Evolutionary conservation across 2,113 vertebrate species (phyloP), one percentile per base, ranked within the genome.

Genomic region (Tichodroma muraria): DNA sequence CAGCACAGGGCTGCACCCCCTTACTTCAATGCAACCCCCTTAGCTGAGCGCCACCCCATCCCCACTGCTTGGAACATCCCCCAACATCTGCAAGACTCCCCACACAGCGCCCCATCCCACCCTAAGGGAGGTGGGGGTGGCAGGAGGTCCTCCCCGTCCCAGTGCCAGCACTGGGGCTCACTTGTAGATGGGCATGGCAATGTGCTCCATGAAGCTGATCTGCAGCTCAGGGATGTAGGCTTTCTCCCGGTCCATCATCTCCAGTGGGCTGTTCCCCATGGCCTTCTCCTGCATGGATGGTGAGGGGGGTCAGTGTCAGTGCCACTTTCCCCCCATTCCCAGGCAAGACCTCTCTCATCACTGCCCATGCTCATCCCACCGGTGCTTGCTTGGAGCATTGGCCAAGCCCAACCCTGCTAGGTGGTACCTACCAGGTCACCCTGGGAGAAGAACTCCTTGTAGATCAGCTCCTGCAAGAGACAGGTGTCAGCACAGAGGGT

Each of bases 231-330:
- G 99, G 97, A 99, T 99, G 97, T 99, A 99, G 20, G 99, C 99
- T 76, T 99, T 99, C 94, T 99, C 99, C n/a, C 99, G 97, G 97
- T 99, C 99, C 99, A 99, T 99, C 99, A 99, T 99, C 98, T 99
- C 99, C 97, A 99, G 98, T 0, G 99, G 99, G 42, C 99, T 97
- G 97, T 99, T 99, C 47, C 99, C 99, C 99, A 99, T 99, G 96
- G 99, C 99, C 94, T 99, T 99, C 97, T 99, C 99, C 99, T 99
- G 89, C 21, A 53, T 25, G 5, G 9, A 7, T 17, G n/a, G 27
- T 0, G 2, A 22, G 35, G 11, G 4, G 15, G 15, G 6, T 45
- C 78, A 78, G 14, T 18, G 24, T 10, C 12, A 30, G 27, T 28
- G 72, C 12, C 33, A 17, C 4, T 35, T 27, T 27, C 8, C 20